Evolutionary conservation across 2,113 vertebrate species (phyloP).

Genomic region (Microcebus lehilahytsara): DNA sequence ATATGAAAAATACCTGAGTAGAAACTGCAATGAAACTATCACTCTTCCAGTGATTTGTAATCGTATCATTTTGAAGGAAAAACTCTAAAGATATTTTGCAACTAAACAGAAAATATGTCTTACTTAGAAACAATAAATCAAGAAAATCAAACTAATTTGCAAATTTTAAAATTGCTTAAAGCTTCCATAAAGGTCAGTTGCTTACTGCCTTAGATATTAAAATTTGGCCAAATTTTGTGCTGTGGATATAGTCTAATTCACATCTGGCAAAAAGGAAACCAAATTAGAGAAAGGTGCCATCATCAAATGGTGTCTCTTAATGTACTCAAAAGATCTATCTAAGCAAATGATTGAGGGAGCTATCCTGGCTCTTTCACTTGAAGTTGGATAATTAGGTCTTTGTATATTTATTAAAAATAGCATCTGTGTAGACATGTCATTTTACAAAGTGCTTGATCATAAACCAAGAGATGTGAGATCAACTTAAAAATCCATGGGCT

Average conservation of each 20-base stretch:
- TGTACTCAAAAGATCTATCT: neutral
- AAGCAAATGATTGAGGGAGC: neutral
- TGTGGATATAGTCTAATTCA: neutral
- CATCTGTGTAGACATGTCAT: neutral
- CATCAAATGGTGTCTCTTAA: neutral
- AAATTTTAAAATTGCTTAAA: neutral
- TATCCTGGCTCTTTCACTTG: neutral
- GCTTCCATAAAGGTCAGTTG: neutral
- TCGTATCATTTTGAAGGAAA: neutral
- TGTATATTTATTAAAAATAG: neutral
- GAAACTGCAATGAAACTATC: neutral
- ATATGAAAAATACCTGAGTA: neutral
- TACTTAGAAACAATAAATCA: neutral
- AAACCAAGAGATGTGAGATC: neutral
- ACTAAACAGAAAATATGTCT: neutral
- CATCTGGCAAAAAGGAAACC: neutral
- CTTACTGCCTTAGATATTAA: neutral
- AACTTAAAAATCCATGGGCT: neutral
- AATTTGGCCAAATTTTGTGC: neutral
- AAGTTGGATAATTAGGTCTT: neutral
- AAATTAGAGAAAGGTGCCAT: neutral
- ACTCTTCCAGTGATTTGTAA: neutral
- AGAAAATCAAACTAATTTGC: neutral
- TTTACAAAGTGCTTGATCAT: neutral
- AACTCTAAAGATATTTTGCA: neutral